These are phyloP conservation scores for Siniperca knerii DNA, from an alignment of 2,113 vertebrate species.

Conservation along the genomic window DNA sequence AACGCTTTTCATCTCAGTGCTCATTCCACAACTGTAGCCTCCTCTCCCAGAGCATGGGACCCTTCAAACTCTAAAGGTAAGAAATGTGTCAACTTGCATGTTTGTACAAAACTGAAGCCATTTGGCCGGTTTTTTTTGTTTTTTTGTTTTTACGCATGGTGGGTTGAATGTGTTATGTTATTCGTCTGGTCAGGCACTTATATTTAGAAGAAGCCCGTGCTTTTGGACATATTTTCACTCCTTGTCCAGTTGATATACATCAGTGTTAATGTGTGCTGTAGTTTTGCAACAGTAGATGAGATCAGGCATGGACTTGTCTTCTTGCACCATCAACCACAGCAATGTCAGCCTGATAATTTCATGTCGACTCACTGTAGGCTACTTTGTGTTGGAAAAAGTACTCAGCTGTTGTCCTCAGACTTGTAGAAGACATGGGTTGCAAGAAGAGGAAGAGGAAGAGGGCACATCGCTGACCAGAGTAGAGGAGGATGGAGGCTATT, in stretches of 20 bases:
- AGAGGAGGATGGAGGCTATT: constrained; percentile 26
- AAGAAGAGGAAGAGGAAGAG: neutral
- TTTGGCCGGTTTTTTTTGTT: neutral
- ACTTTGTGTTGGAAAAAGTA: neutral
- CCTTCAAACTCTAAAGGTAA: constrained; percentile 76
- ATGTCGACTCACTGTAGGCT: constrained; percentile 16
- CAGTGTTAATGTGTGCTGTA: neutral
- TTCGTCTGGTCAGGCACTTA: neutral
- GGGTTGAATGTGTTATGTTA: neutral
- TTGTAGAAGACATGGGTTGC: neutral
- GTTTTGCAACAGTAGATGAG: neutral
- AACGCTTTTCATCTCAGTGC: constrained; percentile 28
- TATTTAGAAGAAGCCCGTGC: neutral
- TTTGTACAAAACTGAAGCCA: neutral
- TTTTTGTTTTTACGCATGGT: constrained; percentile 27
- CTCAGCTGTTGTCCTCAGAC: constrained; percentile 1
- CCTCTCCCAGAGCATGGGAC: constrained; percentile 59
- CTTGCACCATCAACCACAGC: constrained; percentile 41
- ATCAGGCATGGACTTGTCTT: neutral
- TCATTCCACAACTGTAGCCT: constrained; percentile 34
- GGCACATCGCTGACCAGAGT: neutral
- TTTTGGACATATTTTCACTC: neutral
- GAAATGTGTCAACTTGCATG: constrained; percentile 16
- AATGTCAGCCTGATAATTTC: neutral
- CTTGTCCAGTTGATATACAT: neutral